These are phyloP conservation scores for Anoncus sp. DNA, from an alignment of 2,888 invertebrate genomes.

Conservation along the genomic window DNA sequence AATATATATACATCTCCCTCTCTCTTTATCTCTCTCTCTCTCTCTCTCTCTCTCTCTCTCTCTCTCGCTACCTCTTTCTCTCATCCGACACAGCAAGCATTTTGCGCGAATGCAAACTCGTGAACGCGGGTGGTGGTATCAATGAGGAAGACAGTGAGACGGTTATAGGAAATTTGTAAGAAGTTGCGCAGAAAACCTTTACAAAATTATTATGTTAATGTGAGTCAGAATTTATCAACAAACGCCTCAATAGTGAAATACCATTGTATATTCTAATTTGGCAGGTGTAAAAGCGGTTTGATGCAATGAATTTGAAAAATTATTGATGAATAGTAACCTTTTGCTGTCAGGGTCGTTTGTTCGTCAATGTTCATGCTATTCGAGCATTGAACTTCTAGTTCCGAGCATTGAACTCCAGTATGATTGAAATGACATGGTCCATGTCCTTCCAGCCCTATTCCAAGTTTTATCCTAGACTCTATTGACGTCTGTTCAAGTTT, in stretches of 20 bases:
- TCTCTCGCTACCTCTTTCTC: background rate
- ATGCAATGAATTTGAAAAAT: background rate
- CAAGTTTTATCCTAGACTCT: no score
- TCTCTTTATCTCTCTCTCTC: background rate
- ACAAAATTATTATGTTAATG: background rate
- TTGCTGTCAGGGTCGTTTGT: no score
- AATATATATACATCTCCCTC: slow-evolving; percentile 24
- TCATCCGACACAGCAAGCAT: background rate
- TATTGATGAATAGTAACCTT: background rate
- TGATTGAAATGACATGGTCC: no score
- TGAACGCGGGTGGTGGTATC: background rate
- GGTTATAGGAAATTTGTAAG: background rate
- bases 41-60: slow-evolving; percentile 12
- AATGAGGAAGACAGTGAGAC: slow-evolving; percentile 1
- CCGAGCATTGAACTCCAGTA: no score
- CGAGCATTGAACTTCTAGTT: no score
- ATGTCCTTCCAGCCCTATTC: no score
- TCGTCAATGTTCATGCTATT: no score
- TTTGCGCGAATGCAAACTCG: slow-evolving; percentile 14
- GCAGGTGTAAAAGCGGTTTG: background rate
- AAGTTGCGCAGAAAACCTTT: background rate
- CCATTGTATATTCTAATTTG: background rate
- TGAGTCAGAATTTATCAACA: background rate
- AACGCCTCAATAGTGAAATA: no score
- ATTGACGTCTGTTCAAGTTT: no score